phyloP scores from a whole-genome alignment of 1,140 invertebrate species.

The Xylocopa sonorina region DNA sequence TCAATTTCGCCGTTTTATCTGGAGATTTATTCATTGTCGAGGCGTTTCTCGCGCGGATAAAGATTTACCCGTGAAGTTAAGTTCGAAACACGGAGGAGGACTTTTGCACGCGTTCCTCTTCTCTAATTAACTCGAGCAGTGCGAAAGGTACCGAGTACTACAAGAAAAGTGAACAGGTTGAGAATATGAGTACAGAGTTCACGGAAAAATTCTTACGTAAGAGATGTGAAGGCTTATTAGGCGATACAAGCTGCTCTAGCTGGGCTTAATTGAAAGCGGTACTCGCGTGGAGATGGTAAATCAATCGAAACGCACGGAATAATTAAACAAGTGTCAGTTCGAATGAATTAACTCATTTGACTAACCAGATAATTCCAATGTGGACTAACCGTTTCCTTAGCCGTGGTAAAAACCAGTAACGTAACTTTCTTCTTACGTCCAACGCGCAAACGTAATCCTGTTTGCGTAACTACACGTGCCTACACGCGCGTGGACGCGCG shows the following conservation, averaged over 20 bases:
- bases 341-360: conserved; percentile 16
- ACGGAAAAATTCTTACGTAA: too few relatives aligned
- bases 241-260: too few relatives aligned
- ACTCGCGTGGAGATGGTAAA: background rate
- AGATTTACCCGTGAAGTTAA: too few relatives aligned
- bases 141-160: too few relatives aligned
- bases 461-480: background rate
- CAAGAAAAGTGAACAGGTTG: too few relatives aligned
- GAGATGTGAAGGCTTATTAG: too few relatives aligned
- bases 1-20: background rate
- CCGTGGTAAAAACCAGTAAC: background rate
- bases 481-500: background rate
- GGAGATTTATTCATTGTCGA: background rate
- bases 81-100: too few relatives aligned
- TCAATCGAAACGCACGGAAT: background rate
- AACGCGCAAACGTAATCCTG: conserved; percentile 8
- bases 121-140: too few relatives aligned
- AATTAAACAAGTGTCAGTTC: conserved; percentile 10
- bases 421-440: conserved; percentile 11
- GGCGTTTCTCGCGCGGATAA: too few relatives aligned
- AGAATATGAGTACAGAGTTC: too few relatives aligned
- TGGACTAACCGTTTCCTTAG: conserved; percentile 2
- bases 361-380: conserved; percentile 25
- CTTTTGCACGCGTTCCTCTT: too few relatives aligned
- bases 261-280: background rate